Evolutionary conservation across 2,888 invertebrate genomes (phyloP).

Genomic region (Augochlorella aurata): DNA sequence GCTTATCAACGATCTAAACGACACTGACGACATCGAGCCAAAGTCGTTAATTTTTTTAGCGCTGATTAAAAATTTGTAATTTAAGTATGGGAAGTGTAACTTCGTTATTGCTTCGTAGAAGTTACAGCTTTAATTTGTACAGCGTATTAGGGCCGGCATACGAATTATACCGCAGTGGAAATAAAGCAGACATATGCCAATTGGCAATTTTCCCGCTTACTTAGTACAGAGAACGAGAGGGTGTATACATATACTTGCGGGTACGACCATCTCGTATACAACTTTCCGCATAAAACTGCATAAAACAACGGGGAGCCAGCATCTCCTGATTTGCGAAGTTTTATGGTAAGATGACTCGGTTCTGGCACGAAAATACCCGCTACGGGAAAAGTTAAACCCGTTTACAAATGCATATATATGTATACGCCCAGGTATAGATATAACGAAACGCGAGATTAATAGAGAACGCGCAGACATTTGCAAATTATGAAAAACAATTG

Average conservation of each 20-base stretch:
- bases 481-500: not conserved
- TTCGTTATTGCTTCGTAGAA: not conserved
- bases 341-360: constrained; percentile 49
- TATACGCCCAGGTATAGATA: not conserved
- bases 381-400: constrained; percentile 37
- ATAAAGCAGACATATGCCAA: constrained; percentile 54
- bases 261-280: constrained; percentile 28
- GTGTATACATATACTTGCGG: constrained; percentile 11
- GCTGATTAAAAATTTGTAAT: not conserved
- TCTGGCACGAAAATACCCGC: constrained; percentile 32
- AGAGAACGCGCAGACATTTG: not conserved
- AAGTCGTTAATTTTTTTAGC: not conserved
- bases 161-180: constrained; percentile 40
- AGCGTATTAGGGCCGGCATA: constrained; percentile 14
- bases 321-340: constrained; percentile 57
- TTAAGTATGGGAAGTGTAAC: not conserved
- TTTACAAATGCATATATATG: constrained; percentile 27
- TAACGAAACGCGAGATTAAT: constrained; percentile 11
- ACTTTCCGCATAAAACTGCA: constrained; percentile 56
- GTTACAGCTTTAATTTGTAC: constrained; percentile 28
- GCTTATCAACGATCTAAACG: not conserved
- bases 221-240: constrained; percentile 16
- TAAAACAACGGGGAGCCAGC: constrained; percentile 43
- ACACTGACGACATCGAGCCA: not conserved
- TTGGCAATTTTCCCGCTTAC: constrained; percentile 57